Percentiles rank a stretch among this genome's conserved stretches.
phyloP scores from a whole-genome alignment of 2,797 vertebrate genomes.

The Lutjanus campechanus region DNA sequence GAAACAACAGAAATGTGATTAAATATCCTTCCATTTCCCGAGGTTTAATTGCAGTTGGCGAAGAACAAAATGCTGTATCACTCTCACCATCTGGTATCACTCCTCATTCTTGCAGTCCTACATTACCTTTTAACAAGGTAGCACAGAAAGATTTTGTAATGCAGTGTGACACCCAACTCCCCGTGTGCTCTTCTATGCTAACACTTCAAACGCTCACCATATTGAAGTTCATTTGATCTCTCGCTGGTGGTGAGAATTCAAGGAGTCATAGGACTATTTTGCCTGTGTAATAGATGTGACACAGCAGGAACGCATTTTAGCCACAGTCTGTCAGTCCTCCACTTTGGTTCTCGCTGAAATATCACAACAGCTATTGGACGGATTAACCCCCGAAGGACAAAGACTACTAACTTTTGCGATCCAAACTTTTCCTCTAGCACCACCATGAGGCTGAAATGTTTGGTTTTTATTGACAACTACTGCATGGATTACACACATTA shows the following conservation, averaged over 20 bases:
- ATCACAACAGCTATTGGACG: not conserved
- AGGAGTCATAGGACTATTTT: constrained; percentile 25
- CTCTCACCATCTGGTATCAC: constrained; percentile 15
- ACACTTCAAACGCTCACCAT: constrained; percentile 37
- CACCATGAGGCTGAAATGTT: not conserved
- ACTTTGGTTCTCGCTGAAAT: constrained; percentile 9
- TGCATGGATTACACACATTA: not conserved
- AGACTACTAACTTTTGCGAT: not conserved
- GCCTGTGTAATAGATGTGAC: constrained; percentile 34
- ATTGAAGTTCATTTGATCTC: constrained; percentile 41
- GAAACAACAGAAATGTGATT: not conserved
- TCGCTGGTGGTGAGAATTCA: constrained; percentile 36
- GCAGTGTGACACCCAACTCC: constrained; percentile 25
- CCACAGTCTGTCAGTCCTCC: not conserved
- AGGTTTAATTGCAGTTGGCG: not conserved
- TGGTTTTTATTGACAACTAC: too few relatives aligned
- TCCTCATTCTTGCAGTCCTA: constrained; percentile 3
- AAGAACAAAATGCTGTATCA: constrained; percentile 26
- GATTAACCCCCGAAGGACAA: not conserved
- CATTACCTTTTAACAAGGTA: constrained; percentile 31
- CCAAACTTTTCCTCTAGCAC: not conserved
- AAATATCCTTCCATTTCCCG: not conserved
- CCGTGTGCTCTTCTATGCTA: constrained; percentile 24
- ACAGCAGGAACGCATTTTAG: constrained; percentile 13
- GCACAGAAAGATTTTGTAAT: constrained; percentile 26